These are phyloP conservation scores for Ptycholaimellus sp. DNA, from an alignment of 2,888 invertebrate genomes.

Conservation along the genomic window DNA sequence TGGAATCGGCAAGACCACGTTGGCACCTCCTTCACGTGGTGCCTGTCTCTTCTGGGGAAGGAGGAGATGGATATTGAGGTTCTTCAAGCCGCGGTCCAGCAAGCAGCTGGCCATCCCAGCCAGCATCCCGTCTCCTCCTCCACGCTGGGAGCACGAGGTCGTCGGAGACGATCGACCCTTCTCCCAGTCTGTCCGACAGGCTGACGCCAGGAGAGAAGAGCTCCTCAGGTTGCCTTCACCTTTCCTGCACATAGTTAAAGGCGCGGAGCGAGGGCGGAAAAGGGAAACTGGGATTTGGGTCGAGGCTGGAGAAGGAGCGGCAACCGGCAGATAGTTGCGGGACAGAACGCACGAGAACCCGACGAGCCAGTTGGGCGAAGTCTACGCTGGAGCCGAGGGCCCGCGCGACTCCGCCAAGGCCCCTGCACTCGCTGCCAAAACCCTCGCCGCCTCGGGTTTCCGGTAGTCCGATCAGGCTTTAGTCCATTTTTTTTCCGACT, in stretches of 20 bases:
- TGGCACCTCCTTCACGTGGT: no score
- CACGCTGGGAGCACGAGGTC: constrained; percentile 97
- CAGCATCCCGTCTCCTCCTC: constrained; percentile 66
- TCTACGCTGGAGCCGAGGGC: constrained; percentile 57
- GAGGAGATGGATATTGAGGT: no score
- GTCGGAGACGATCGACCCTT: constrained; percentile 83
- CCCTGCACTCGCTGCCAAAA: constrained; percentile 73
- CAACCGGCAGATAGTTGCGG: no score
- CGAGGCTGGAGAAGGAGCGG: no score
- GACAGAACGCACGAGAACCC: constrained; percentile 7
- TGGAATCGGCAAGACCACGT: constrained; percentile 87
- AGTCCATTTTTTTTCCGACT: constrained; percentile 45
- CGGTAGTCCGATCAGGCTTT: constrained; percentile 53
- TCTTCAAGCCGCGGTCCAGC: constrained; percentile 73
- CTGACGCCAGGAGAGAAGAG: constrained; percentile 54
- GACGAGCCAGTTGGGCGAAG: constrained; percentile 38
- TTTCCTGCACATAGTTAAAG: no score
- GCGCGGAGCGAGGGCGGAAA: no score
- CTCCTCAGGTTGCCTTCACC: no score
- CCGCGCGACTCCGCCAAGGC: constrained; percentile 85
- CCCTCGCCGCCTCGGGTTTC: constrained; percentile 83
- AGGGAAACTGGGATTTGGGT: no score
- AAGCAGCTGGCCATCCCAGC: constrained; percentile 73
- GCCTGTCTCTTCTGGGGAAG: no score
- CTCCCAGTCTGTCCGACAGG: constrained; percentile 73